These are phyloP conservation scores for Protobothrops flavoviridis DNA, from an alignment of 2,113 vertebrate species.

Conservation along the genomic window DNA sequence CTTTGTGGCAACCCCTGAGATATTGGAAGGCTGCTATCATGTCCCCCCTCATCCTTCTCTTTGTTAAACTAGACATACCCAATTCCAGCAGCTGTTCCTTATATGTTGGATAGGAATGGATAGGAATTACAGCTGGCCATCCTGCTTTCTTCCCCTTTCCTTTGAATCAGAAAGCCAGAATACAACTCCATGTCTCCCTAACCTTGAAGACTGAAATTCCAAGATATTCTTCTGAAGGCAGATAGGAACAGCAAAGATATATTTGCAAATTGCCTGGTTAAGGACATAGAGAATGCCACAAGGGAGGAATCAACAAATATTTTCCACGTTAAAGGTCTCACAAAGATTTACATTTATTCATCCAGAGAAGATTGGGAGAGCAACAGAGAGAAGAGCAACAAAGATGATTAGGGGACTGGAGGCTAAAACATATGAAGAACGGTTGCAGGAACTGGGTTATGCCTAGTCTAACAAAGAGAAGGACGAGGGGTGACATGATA, in stretches of 20 bases:
- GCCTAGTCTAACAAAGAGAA: no score
- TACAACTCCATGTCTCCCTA: neutral
- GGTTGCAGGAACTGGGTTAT: no score
- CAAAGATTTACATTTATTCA: neutral
- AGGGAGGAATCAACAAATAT: neutral
- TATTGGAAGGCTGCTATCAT: no score
- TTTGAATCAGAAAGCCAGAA: neutral
- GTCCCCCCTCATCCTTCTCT: no score
- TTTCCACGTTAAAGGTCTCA: neutral
- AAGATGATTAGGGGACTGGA: no score
- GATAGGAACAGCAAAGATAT: neutral
- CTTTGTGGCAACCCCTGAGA: no score
- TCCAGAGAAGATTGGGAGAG: neutral
- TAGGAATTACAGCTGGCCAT: neutral
- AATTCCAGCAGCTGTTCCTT: no score
- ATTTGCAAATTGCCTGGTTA: neutral
- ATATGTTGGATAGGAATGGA: neutral
- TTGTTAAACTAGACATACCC: no score
- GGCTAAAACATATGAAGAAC: no score
- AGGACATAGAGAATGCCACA: neutral
- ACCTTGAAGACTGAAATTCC: neutral
- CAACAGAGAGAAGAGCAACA: no score
- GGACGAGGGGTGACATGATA: no score
- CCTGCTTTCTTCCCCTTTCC: neutral
- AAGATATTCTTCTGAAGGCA: neutral